Evolutionary conservation across 64 coral and sea anemone species (phyloP).

Genomic region (Dendronephthya gigantea): DNA sequence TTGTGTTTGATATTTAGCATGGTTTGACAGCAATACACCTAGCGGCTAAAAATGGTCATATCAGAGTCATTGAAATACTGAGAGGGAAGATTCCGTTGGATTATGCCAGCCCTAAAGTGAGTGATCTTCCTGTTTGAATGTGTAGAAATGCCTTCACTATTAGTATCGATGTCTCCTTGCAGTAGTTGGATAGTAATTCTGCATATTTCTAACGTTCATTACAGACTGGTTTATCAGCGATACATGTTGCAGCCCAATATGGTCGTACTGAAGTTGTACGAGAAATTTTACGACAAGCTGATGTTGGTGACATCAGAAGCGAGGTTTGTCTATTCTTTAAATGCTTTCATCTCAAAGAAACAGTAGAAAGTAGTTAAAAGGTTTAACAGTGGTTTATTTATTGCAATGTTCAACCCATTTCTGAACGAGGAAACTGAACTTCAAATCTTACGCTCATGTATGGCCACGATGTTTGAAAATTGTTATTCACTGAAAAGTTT

Average conservation of each 20-base stretch:
- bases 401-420: too few species aligned
- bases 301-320: neutral
- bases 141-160: neutral
- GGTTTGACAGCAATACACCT: slow-evolving; percentile 82
- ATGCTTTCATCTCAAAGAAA: too few species aligned
- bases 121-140: neutral
- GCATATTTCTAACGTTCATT: neutral
- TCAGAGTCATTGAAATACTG: slow-evolving; percentile 14
- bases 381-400: too few species aligned
- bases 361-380: too few species aligned
- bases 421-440: too few species aligned
- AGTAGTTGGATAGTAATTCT: neutral
- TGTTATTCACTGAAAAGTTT: neutral
- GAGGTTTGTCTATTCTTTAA: neutral
- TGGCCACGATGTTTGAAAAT: neutral
- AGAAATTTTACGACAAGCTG: neutral
- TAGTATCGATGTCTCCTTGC: neutral
- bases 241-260: neutral
- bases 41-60: slow-evolving; percentile 80
- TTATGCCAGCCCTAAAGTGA: neutral
- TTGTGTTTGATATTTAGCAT: slow-evolving; percentile 31
- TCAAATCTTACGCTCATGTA: too few species aligned
- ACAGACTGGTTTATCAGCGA: neutral
- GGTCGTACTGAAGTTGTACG: neutral
- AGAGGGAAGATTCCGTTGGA: neutral